Evolutionary conservation across 2,888 invertebrate species (phyloP).

Genomic region (Polyommatus iphigenia): DNA sequence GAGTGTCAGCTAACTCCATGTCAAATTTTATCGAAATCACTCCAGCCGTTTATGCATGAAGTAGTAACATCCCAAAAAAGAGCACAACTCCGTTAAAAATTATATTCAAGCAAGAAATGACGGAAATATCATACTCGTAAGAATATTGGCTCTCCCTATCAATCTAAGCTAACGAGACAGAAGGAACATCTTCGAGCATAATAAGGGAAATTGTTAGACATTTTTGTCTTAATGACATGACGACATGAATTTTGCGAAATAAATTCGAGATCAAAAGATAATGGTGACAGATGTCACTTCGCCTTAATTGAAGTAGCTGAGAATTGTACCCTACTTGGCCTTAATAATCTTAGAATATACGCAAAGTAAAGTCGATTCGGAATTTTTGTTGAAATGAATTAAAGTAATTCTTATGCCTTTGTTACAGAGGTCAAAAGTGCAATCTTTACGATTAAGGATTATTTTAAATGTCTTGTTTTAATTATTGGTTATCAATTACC

Average conservation of each 20-base stretch:
- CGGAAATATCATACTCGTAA: background rate
- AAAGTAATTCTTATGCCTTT: no score
- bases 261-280: background rate
- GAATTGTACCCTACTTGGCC: background rate
- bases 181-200: background rate
- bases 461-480: no score
- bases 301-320: constrained; percentile 4
- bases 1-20: no score
- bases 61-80: no score
- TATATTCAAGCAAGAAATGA: no score
- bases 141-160: background rate
- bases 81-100: no score
- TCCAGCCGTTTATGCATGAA: no score
- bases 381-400: no score
- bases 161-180: background rate
- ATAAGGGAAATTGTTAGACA: background rate
- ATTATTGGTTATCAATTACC: no score
- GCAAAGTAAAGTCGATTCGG: background rate
- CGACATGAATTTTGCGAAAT: background rate
- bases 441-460: no score
- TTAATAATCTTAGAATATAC: background rate
- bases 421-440: no score
- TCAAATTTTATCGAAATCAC: no score
- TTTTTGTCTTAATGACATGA: background rate
- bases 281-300: background rate